phyloP scores from a whole-genome alignment of 2,113 vertebrate genomes.

The Phrynocephalus versicolor region DNA sequence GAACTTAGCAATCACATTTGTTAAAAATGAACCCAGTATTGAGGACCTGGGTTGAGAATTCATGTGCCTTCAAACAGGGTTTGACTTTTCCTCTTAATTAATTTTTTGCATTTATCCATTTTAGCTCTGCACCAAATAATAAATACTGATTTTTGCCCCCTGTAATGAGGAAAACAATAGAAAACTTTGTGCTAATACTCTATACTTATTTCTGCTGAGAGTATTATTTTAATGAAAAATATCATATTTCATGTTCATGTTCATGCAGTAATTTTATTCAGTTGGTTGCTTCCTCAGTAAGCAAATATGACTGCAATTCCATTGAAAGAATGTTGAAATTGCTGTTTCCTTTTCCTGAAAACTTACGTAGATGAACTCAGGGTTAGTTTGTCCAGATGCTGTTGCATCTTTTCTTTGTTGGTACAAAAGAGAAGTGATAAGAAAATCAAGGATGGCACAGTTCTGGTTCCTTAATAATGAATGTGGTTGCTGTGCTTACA shows the following conservation, averaged over 20 bases:
- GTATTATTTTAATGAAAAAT: slow-evolving; percentile 28
- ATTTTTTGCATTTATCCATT: background rate
- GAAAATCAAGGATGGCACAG: background rate
- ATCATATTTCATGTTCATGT: slow-evolving; percentile 41
- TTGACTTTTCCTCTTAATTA: background rate
- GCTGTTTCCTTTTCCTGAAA: slow-evolving; percentile 11
- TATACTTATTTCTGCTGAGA: slow-evolving; percentile 4
- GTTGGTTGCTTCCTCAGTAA: slow-evolving; percentile 36
- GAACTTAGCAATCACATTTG: background rate
- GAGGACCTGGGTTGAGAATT: background rate
- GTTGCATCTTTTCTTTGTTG: background rate
- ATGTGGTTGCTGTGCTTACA: background rate
- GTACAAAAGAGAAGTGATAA: background rate
- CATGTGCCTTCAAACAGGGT: background rate
- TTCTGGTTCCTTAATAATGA: background rate
- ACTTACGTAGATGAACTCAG: background rate
- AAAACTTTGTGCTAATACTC: background rate
- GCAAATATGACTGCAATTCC: slow-evolving; percentile 39
- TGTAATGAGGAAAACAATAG: rapidly evolving
- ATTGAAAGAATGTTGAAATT: slow-evolving; percentile 23
- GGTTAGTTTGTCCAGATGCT: slow-evolving; percentile 1
- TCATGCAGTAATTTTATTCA: slow-evolving; percentile 32
- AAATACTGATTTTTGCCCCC: background rate
- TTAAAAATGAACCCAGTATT: background rate
- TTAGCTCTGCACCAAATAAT: background rate